Percentiles rank a stretch among this genome's conserved stretches.
Evolutionary conservation across 1,140 invertebrate genomes (phyloP).

Genomic region (Conopomorpha cramerella): DNA sequence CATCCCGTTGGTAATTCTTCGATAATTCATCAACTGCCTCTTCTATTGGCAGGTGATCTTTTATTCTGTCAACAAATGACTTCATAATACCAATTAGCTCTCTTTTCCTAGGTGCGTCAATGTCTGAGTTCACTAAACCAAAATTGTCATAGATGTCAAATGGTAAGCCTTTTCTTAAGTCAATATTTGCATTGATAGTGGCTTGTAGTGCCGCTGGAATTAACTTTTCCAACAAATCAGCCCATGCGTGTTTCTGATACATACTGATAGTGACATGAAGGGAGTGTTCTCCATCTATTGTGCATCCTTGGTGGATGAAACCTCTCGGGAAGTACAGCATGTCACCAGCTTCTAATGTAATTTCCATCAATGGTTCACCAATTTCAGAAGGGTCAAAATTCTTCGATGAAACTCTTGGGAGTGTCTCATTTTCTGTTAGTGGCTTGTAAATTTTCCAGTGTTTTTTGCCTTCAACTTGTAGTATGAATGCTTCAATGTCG

Average conservation of each 20-base stretch:
- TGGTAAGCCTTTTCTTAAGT: constrained; percentile 82
- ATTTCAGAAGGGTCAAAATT: constrained; percentile 83
- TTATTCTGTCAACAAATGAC: constrained; percentile 66
- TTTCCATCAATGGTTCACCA: constrained; percentile 81
- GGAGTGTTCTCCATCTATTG: constrained; percentile 78
- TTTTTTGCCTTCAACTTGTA: constrained; percentile 96
- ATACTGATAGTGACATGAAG: constrained; percentile 91
- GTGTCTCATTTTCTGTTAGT: constrained; percentile 64
- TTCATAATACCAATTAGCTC: constrained; percentile 66
- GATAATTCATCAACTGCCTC: constrained; percentile 83
- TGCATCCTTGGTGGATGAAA: constrained; percentile 88
- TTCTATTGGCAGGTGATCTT: constrained; percentile 75
- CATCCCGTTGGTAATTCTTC: constrained; percentile 82
- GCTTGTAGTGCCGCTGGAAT: constrained; percentile 76
- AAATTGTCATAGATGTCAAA: constrained; percentile 74
- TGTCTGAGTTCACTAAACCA: constrained; percentile 69
- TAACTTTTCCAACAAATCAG: constrained; percentile 84
- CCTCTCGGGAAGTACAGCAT: constrained; percentile 92
- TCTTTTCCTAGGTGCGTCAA: constrained; percentile 47
- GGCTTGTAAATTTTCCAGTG: constrained; percentile 91
- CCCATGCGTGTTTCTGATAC: constrained; percentile 90
- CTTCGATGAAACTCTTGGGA: constrained; percentile 80
- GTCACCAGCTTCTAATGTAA: constrained; percentile 84
- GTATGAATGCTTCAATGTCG: constrained; percentile 97
- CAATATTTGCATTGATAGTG: constrained; percentile 72